Conservation (phyloP, 2,888 invertebrate genomes). For the Lymantria dispar region DNA sequence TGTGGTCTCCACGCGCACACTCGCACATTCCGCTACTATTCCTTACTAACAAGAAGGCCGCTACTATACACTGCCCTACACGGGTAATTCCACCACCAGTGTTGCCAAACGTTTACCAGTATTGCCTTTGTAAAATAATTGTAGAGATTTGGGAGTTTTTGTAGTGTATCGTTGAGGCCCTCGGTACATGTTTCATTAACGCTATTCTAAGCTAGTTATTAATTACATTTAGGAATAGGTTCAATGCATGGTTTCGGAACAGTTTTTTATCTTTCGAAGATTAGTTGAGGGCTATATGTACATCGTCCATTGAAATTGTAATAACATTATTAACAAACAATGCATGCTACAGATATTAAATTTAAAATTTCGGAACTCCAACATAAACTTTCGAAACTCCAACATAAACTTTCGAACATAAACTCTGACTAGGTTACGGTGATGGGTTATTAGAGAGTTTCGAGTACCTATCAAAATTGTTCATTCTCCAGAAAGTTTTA, state of each 20-base stretch:
- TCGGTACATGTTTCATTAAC: slow-evolving; percentile 66
- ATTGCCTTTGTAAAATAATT: slow-evolving; percentile 11
- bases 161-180: slow-evolving; percentile 63
- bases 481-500: slow-evolving; percentile 15
- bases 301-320: slow-evolving; percentile 54
- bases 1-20: slow-evolving; percentile 78
- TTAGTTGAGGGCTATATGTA: slow-evolving; percentile 34
- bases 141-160: slow-evolving; percentile 22
- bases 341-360: slow-evolving; percentile 59
- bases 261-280: slow-evolving; percentile 30
- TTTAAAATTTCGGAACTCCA: slow-evolving; percentile 12
- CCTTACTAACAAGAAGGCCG: slow-evolving; percentile 73
- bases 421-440: slow-evolving; percentile 54
- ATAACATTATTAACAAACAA: slow-evolving; percentile 69
- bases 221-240: slow-evolving; percentile 64
- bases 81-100: slow-evolving; percentile 26
- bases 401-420: slow-evolving; percentile 13
- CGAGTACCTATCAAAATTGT: slow-evolving; percentile 25
- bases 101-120: slow-evolving; percentile 21
- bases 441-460: slow-evolving; percentile 40
- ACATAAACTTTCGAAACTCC: neutral
- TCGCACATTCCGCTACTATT: slow-evolving; percentile 74
- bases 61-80: slow-evolving; percentile 49
- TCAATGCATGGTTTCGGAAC: slow-evolving; percentile 64
- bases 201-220: slow-evolving; percentile 74